These are phyloP conservation scores for Siniperca scherzeri DNA, from an alignment of 2,797 vertebrate genomes.

Conservation along the genomic window DNA sequence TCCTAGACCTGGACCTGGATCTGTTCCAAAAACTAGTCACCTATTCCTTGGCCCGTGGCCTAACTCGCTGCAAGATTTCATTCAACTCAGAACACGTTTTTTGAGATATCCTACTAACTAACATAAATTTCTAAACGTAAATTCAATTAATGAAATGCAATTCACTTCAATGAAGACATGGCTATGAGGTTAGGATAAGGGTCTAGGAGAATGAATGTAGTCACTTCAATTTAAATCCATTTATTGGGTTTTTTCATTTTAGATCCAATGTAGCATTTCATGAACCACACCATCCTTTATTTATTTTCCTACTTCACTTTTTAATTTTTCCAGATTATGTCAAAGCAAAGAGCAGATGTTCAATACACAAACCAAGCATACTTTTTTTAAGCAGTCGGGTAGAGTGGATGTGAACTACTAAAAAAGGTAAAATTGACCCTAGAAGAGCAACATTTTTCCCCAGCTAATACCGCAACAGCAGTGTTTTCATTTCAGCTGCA, in stretches of 20 bases:
- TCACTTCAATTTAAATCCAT: not conserved
- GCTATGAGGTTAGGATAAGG: conserved; percentile 3
- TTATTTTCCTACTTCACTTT: not conserved
- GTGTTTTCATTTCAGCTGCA: not conserved
- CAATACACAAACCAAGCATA: not conserved
- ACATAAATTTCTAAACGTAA: not conserved
- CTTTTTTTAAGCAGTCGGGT: not conserved
- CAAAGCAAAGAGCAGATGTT: not conserved
- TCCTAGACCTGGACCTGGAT: not conserved
- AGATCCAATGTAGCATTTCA: not conserved
- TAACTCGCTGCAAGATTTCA: not conserved
- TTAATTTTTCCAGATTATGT: not conserved
- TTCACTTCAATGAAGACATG: conserved; percentile 11
- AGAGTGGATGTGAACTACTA: not conserved
- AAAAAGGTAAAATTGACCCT: not conserved
- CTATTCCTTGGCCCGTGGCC: not conserved
- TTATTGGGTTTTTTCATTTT: not conserved
- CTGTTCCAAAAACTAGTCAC: not conserved
- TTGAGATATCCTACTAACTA: not conserved
- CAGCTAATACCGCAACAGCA: not conserved
- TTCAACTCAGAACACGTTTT: not conserved
- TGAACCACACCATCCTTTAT: not conserved
- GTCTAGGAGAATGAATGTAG: not conserved
- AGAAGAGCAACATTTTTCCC: not conserved
- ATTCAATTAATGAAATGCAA: conserved; percentile 19